Evolutionary conservation across 2,888 invertebrate genomes (phyloP).

Genomic region (Melanostoma mellinum): DNA sequence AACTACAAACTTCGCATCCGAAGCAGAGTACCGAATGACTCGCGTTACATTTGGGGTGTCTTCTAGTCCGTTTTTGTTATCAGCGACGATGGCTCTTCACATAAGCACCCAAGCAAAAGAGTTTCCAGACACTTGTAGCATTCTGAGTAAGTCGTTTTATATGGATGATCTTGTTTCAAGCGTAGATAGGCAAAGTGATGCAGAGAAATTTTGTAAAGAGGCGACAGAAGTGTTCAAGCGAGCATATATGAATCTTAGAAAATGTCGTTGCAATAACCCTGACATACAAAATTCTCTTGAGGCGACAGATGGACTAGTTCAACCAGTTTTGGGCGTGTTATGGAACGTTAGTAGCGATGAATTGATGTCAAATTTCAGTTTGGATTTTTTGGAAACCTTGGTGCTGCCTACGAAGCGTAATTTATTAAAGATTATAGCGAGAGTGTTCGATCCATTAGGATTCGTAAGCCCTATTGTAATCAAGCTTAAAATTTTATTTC

Average conservation of each 20-base stretch:
- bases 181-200: background rate
- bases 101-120: background rate
- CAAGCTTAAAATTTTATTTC: constrained; percentile 9
- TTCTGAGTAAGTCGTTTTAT: constrained; percentile 1
- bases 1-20: background rate
- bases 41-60: constrained; percentile 41
- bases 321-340: background rate
- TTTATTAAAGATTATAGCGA: constrained; percentile 23
- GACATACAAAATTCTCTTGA: background rate
- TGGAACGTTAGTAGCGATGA: constrained; percentile 22
- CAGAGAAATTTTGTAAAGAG: constrained; percentile 7
- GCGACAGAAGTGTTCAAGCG: background rate
- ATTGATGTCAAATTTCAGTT: constrained; percentile 6
- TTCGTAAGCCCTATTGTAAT: constrained; percentile 11
- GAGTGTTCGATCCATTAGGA: constrained; percentile 22
- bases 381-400: background rate
- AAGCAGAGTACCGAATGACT: constrained; percentile 26
- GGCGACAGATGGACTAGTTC: background rate
- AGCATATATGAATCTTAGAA: constrained; percentile 34
- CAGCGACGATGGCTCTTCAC: background rate
- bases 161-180: constrained; percentile 22
- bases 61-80: constrained; percentile 37
- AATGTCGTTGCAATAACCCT: constrained; percentile 23
- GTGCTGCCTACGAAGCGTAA: constrained; percentile 10
- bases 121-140: constrained; percentile 19